Conservation (phyloP, 1,140 invertebrate species). For the Panagrolaimus sp. region DNA sequence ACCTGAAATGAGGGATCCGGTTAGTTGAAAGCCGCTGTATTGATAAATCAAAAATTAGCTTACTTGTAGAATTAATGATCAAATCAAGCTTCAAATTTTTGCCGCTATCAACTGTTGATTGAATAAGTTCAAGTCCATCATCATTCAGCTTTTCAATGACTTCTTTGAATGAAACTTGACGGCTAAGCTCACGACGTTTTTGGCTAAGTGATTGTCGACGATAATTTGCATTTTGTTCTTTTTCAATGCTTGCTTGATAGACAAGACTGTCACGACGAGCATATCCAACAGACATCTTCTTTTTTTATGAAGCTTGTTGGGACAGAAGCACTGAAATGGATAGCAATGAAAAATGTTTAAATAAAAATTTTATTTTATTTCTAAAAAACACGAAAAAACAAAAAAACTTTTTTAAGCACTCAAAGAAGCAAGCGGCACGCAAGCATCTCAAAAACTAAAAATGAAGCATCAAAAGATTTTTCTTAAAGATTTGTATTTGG, state of each 20-base stretch:
- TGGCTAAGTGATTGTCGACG: conserved; percentile 39
- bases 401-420: too few species aligned
- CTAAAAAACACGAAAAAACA: too few species aligned
- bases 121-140: neutral
- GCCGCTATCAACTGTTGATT: neutral
- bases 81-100: neutral
- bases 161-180: conserved; percentile 18
- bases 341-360: too few species aligned
- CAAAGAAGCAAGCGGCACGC: too few species aligned
- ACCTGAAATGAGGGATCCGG: conserved; percentile 19
- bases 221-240: conserved; percentile 41
- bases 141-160: conserved; percentile 18
- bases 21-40: too few species aligned
- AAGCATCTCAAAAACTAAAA: too few species aligned
- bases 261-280: conserved; percentile 34
- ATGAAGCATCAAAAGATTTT: too few species aligned
- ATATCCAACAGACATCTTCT: conserved; percentile 5
- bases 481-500: too few species aligned
- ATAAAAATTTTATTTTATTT: too few species aligned
- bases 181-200: conserved; percentile 40
- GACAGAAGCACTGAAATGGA: too few species aligned
- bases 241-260: conserved; percentile 28
- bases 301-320: too few species aligned
- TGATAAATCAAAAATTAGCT: too few species aligned
- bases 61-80: neutral